Conservation (phyloP, 2,113 vertebrate species). For the Daubentonia madagascariensis region DNA sequence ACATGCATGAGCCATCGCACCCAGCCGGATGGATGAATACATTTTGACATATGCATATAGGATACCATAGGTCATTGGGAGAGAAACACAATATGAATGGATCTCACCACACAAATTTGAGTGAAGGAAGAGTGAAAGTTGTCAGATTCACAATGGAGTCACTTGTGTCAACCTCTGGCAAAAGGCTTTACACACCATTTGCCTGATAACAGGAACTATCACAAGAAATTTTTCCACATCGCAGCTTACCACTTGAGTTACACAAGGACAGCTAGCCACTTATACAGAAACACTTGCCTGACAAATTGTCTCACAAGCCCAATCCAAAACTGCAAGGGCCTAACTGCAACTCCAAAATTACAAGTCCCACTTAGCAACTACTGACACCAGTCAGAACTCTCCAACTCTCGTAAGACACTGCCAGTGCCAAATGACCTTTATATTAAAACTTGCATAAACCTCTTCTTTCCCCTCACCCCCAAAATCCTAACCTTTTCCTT, state of each 20-base stretch:
- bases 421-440: not conserved
- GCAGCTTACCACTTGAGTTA: not conserved
- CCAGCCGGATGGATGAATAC: not conserved
- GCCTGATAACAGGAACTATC: not conserved
- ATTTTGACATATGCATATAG: not conserved
- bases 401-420: not conserved
- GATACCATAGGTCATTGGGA: not conserved
- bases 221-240: not conserved
- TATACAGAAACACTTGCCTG: not conserved
- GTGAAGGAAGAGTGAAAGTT: not conserved
- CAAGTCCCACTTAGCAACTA: not conserved
- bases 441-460: not conserved
- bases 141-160: not conserved
- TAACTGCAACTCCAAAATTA: not conserved
- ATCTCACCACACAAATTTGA: not conserved
- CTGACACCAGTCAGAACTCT: not conserved
- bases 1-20: no score
- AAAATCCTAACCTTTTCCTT: not conserved
- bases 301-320: not conserved
- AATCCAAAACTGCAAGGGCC: not conserved
- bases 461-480: not conserved
- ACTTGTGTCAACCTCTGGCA: not conserved
- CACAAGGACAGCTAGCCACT: not conserved
- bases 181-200: not conserved
- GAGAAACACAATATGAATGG: not conserved